Evolutionary conservation across 2,797 vertebrate genomes (phyloP).

Genomic region (Pachyuromys duprasi): DNA sequence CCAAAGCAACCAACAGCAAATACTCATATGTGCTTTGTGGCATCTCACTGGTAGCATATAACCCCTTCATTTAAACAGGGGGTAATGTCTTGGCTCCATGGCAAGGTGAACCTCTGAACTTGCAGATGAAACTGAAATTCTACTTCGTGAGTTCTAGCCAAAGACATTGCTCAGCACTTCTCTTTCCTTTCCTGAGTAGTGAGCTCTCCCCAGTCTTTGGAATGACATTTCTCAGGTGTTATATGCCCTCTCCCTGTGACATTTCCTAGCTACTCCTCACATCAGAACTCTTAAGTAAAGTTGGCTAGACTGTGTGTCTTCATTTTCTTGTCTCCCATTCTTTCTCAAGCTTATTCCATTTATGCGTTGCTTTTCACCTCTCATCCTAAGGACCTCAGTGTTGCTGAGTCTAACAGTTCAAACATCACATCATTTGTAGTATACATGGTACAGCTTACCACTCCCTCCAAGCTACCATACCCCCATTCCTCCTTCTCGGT

Average conservation of each 20-base stretch:
- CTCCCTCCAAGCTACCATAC: not conserved
- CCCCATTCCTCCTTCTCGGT: not conserved
- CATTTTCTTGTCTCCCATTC: not conserved
- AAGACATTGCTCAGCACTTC: not conserved
- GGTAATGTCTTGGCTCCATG: not conserved
- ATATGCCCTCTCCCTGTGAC: not conserved
- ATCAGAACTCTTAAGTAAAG: not conserved
- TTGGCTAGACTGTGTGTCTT: not conserved
- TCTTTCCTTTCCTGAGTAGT: not conserved
- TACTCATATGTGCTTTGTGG: not conserved
- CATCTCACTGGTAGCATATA: not conserved
- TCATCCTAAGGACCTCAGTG: not conserved
- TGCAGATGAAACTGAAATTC: not conserved
- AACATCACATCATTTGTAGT: not conserved
- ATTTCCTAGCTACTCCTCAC: not conserved
- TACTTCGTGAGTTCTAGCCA: not conserved
- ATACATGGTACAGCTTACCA: not conserved
- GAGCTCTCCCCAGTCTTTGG: fast-evolving
- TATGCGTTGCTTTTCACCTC: not conserved
- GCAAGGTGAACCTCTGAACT: not conserved
- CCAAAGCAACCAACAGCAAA: not conserved
- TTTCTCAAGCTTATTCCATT: not conserved
- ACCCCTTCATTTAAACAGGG: not conserved
- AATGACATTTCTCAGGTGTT: not conserved
- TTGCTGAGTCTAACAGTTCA: not conserved